Evolutionary conservation across 2,113 vertebrate genomes (phyloP), one percentile per base, ranked within the genome.

Genomic region (Gorsachius goisagi): DNA sequence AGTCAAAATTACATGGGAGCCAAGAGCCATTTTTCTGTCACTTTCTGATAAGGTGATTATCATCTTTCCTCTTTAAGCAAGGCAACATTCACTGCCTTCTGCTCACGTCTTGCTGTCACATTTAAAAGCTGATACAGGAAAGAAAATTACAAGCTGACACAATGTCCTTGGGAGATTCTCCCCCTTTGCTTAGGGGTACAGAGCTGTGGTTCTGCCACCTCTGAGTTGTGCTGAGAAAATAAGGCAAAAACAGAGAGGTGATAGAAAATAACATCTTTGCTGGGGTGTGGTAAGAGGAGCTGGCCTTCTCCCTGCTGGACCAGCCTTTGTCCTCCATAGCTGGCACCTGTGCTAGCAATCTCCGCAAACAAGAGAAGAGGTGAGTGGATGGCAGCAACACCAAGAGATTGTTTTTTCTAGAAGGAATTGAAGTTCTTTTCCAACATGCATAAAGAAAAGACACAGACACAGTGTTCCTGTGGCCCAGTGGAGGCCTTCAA

Each of bases 11-110:
- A 72, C 35, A 35, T 44, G 30, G 60, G 44, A 91, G 32, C 47
- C 56, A 82, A 66, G 37, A 94, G 64, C 56, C 9, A 90, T 92
- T 95, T 88, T 92, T 27, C 79, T 88, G 71, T 92, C 67, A 22
- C 49, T 90, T 94, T 73, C 78, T 94, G 94, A 69, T 90, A 93
- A 90, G 45, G 66, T 91, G 85, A 85, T 93, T 94, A 88, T 88
- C 62, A 85, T 96, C 71, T 89, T 78, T 75, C 45, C 8, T 88
- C 77, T 72, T 90, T 73, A 83, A 85, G 82, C 30, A 73, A 85
- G 62, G 49, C 45, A 73, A 64, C 62, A 32, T 76, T 56, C 4
- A 1, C 37, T 86, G 66, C 53, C 58, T 90, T 90, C 81, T 88
- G 55, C 72, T 90, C 30, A 62, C 49, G 45, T 66, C 59, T 80